Percentiles rank a stretch among this genome's conserved stretches.
phyloP scores from a whole-genome alignment of 2,113 vertebrate species.

The Phoenicopterus ruber region DNA sequence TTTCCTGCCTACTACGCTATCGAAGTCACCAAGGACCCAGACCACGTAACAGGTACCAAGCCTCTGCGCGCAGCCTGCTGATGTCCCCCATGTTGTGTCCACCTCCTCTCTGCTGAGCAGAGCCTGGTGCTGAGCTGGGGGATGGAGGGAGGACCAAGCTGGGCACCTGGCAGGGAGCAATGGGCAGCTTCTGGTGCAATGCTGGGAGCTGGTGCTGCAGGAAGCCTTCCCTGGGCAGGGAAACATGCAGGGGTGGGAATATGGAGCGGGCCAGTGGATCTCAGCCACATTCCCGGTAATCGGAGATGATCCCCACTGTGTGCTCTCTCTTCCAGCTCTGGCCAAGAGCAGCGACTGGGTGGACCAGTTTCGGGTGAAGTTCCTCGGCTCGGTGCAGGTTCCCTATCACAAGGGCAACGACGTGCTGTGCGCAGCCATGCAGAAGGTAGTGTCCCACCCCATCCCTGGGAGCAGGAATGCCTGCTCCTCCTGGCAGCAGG shows the following conservation, averaged over 20 bases:
- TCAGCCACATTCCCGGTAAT: neutral
- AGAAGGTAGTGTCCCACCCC: slow-evolving; percentile 82
- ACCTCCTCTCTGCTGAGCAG: neutral
- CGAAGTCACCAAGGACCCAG: slow-evolving; percentile 88
- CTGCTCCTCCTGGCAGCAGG: neutral
- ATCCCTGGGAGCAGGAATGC: neutral
- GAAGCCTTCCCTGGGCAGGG: neutral
- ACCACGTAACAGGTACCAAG: slow-evolving; percentile 80
- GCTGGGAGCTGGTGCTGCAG: neutral
- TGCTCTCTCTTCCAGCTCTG: slow-evolving; percentile 65
- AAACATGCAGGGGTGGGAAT: neutral
- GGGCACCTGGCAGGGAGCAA: rapidly evolving
- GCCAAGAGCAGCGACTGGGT: slow-evolving; percentile 89
- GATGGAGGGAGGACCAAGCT: neutral
- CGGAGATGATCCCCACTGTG: rapidly evolving
- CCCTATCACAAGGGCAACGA: slow-evolving; percentile 97
- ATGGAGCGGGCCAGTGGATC: neutral
- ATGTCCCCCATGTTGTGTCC: neutral
- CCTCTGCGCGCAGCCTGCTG: neutral
- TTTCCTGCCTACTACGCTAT: slow-evolving; percentile 96
- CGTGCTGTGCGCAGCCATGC: slow-evolving; percentile 96
- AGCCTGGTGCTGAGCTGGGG: neutral
- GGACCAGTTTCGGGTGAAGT: slow-evolving; percentile 91
- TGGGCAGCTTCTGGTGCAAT: neutral
- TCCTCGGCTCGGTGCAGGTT: slow-evolving; percentile 95